phyloP scores from a whole-genome alignment of 2,113 vertebrate species.

The Chinchilla lanigera region DNA sequence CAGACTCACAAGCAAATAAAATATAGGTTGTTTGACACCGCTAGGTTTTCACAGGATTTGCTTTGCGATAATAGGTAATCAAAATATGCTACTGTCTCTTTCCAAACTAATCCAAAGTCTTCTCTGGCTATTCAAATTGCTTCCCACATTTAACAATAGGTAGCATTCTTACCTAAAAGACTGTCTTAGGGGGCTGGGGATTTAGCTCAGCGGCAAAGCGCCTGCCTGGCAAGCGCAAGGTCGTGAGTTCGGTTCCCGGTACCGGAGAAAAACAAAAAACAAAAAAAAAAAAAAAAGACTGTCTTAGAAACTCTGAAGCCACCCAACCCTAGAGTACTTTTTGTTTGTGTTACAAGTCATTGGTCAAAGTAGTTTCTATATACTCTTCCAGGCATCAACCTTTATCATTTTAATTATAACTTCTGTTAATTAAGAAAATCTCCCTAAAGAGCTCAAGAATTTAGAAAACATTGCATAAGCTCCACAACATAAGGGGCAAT shows the following conservation, averaged over 20 bases:
- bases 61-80: neutral
- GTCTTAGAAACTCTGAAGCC: neutral
- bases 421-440: slow-evolving; percentile 21
- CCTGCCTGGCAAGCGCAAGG: no score
- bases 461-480: neutral
- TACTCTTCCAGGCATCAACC: neutral
- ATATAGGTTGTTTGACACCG: neutral
- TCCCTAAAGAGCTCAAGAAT: neutral
- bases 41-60: neutral
- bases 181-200: neutral
- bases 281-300: no score
- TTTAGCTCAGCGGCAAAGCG: no score
- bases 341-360: neutral
- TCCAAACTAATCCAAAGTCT: neutral
- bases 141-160: neutral
- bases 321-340: neutral
- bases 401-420: neutral
- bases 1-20: neutral
- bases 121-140: neutral
- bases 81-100: neutral
- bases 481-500: neutral
- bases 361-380: neutral
- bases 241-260: no score
- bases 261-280: no score
- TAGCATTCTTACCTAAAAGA: neutral